A percentile compares a stretch with the other conserved stretches of the same genome.
These are phyloP conservation scores for Archaeoteleia sp. DNA, from an alignment of 2,888 invertebrate genomes.

Conservation along the genomic window DNA sequence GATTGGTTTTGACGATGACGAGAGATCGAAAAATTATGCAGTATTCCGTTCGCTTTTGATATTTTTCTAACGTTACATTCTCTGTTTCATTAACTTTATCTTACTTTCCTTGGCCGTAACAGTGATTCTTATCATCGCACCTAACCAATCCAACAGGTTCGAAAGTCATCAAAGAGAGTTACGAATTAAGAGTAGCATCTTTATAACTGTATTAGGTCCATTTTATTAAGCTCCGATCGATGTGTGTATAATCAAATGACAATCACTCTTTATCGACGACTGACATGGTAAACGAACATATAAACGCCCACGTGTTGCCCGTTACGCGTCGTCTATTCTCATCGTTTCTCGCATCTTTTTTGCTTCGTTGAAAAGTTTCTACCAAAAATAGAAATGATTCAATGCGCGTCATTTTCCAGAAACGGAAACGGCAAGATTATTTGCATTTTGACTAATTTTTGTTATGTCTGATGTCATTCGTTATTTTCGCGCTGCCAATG, in stretches of 20 bases:
- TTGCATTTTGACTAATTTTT: too few relatives aligned
- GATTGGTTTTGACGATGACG: constrained; percentile 44
- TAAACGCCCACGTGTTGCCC: too few relatives aligned
- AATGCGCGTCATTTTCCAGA: too few relatives aligned
- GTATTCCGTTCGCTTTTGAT: constrained; percentile 51
- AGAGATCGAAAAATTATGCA: constrained; percentile 45
- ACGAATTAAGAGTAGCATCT: too few relatives aligned
- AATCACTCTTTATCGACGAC: constrained; percentile 72
- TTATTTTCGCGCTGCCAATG: too few relatives aligned
- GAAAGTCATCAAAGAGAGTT: constrained; percentile 50
- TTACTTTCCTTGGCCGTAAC: too few relatives aligned
- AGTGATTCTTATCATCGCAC: constrained; percentile 13
- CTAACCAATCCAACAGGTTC: constrained; percentile 24
- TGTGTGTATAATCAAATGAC: constrained; percentile 72
- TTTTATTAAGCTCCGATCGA: too few relatives aligned
- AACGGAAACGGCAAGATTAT: too few relatives aligned
- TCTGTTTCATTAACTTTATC: neutral
- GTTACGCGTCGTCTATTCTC: constrained; percentile 27
- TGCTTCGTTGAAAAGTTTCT: too few relatives aligned
- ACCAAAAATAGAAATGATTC: too few relatives aligned
- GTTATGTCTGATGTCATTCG: too few relatives aligned
- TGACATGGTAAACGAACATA: constrained; percentile 60
- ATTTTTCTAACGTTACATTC: constrained; percentile 18
- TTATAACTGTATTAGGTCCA: too few relatives aligned
- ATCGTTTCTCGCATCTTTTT: constrained; percentile 32